These are phyloP conservation scores for Orthosia cruda DNA, from an alignment of 2,888 invertebrate species.

Conservation along the genomic window DNA sequence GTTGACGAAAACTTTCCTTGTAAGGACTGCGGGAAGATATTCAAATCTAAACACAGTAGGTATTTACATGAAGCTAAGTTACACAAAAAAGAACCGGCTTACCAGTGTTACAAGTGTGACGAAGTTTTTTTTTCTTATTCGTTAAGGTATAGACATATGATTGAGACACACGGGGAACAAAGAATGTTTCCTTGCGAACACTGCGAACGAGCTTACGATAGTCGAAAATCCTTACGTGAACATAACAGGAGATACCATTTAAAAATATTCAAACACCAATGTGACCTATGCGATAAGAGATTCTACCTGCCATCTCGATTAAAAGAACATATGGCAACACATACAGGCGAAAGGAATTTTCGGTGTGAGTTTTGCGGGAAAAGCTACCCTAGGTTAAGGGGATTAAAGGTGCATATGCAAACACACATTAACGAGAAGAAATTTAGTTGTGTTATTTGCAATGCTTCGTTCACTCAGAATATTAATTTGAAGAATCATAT, in stretches of 20 bases:
- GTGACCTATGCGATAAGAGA: constrained; percentile 90
- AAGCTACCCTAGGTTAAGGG: constrained; percentile 84
- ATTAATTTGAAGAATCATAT: constrained; percentile 92
- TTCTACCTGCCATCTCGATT: constrained; percentile 88
- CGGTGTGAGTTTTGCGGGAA: constrained; percentile 87
- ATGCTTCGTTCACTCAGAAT: constrained; percentile 91
- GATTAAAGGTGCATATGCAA: constrained; percentile 91
- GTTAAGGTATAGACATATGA: constrained; percentile 84
- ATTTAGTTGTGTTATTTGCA: constrained; percentile 90
- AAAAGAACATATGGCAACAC: constrained; percentile 87
- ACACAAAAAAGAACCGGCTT: constrained; percentile 85
- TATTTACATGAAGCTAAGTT: constrained; percentile 82
- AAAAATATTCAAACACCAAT: constrained; percentile 88
- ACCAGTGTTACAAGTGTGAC: constrained; percentile 87
- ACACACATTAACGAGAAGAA: constrained; percentile 90
- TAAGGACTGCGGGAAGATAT: constrained; percentile 86
- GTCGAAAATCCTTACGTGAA: constrained; percentile 84
- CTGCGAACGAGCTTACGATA: constrained; percentile 86
- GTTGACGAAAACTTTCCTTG: constrained; percentile 89
- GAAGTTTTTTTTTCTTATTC: constrained; percentile 84
- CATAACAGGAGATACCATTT: constrained; percentile 85
- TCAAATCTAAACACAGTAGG: constrained; percentile 86
- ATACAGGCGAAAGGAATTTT: constrained; percentile 87
- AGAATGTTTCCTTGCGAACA: constrained; percentile 83
- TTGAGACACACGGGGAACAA: constrained; percentile 83